Evolutionary conservation across 1,140 invertebrate genomes (phyloP).

Genomic region (Papilio xuthus): DNA sequence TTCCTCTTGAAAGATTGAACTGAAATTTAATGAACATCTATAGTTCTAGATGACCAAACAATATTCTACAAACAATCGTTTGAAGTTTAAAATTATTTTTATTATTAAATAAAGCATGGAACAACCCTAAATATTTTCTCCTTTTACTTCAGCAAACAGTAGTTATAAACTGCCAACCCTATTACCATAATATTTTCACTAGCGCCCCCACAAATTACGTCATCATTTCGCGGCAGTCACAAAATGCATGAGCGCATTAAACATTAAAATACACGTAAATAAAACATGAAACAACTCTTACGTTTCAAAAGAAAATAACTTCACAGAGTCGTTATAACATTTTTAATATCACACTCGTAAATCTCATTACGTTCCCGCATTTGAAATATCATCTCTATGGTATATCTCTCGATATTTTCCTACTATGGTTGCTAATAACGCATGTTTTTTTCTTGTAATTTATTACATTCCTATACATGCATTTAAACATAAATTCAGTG

Average conservation of each 20-base stretch:
- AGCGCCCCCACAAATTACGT: slow-evolving; percentile 7
- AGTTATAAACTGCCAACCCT: background rate
- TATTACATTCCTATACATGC: too few species aligned
- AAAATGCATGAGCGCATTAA: slow-evolving; percentile 25
- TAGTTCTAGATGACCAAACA: too few species aligned
- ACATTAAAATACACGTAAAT: slow-evolving; percentile 18
- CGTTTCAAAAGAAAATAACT: slow-evolving; percentile 12
- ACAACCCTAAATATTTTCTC: background rate
- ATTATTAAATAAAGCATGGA: background rate
- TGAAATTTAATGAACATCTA: too few species aligned
- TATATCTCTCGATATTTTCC: background rate
- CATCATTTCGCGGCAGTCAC: slow-evolving; percentile 15
- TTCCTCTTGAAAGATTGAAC: too few species aligned
- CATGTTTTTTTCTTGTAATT: background rate
- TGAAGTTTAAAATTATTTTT: too few species aligned
- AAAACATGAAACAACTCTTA: slow-evolving; percentile 21
- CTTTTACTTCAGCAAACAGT: background rate
- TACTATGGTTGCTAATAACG: background rate
- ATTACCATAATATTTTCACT: slow-evolving; percentile 5
- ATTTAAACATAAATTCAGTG: too few species aligned
- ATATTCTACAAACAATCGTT: too few species aligned
- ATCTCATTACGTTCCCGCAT: slow-evolving; percentile 1
- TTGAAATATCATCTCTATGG: slow-evolving; percentile 2
- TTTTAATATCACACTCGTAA: slow-evolving; percentile 18
- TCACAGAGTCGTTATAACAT: slow-evolving; percentile 13